These are phyloP conservation scores for Pachyrhynchus sulphureomaculatus DNA, from an alignment of 1,140 invertebrate genomes.

Conservation along the genomic window DNA sequence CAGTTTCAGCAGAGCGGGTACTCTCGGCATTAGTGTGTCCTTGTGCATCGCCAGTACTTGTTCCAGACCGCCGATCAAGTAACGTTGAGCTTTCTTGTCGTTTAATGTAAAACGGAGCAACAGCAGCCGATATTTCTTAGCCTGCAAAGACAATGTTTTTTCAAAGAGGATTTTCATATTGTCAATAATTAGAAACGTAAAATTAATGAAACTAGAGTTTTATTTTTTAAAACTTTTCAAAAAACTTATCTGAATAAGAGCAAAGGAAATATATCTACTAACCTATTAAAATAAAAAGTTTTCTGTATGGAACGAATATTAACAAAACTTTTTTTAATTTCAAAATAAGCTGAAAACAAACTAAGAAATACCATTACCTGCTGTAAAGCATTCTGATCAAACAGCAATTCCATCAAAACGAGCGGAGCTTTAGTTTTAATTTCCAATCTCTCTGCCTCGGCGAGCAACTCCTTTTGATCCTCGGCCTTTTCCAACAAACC, in stretches of 20 bases:
- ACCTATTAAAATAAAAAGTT: no score
- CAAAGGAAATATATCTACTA: no score
- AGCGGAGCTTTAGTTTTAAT: slow-evolving; percentile 92
- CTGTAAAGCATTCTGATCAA: slow-evolving; percentile 79
- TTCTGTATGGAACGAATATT: no score
- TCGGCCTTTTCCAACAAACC: slow-evolving; percentile 61
- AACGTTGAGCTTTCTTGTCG: slow-evolving; percentile 90
- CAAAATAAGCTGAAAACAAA: no score
- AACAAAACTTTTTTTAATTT: no score
- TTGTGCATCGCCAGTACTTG: slow-evolving; percentile 86
- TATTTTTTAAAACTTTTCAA: no score
- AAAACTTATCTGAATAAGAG: no score
- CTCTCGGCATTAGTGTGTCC: slow-evolving; percentile 79
- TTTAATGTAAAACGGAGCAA: slow-evolving; percentile 85
- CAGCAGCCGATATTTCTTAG: slow-evolving; percentile 62
- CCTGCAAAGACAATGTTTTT: slow-evolving; percentile 37
- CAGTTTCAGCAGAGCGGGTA: slow-evolving; percentile 87
- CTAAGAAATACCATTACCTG: slow-evolving; percentile 63
- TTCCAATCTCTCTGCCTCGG: slow-evolving; percentile 94
- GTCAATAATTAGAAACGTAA: background rate
- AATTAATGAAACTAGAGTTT: background rate
- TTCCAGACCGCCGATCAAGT: slow-evolving; percentile 93
- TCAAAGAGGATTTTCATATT: background rate
- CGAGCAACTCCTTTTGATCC: slow-evolving; percentile 81
- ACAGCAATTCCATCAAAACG: slow-evolving; percentile 90